Evolutionary conservation across 23 tunicate genomes (phyloP).

Genomic region (Trididemnum clinides): DNA sequence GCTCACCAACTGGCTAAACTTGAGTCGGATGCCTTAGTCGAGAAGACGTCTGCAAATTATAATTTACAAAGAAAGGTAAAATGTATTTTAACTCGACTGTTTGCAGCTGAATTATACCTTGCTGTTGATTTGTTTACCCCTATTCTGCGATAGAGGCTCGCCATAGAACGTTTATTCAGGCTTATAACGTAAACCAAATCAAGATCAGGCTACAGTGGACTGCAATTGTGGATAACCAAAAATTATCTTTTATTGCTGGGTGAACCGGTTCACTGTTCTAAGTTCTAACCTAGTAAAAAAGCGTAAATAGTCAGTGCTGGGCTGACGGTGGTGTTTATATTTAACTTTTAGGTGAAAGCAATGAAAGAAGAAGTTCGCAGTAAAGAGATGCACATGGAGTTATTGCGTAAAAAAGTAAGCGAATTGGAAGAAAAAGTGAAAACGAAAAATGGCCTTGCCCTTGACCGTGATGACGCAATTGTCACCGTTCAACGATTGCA

Average conservation of each 20-base stretch:
- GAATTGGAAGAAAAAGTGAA: conserved; percentile 69
- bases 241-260: too few species aligned
- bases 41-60: conserved; percentile 84
- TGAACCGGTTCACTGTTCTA: too few species aligned
- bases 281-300: too few species aligned
- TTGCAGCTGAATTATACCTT: too few species aligned
- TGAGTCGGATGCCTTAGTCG: conserved; percentile 84
- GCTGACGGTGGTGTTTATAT: neutral
- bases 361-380: conserved; percentile 82
- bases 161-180: too few species aligned
- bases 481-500: conserved; percentile 84
- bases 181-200: too few species aligned
- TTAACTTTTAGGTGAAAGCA: conserved; percentile 50
- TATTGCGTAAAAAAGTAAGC: conserved; percentile 77
- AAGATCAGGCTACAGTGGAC: too few species aligned
- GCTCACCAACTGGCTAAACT: conserved; percentile 82
- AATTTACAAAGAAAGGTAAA: conserved; percentile 74
- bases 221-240: too few species aligned
- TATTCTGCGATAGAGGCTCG: too few species aligned
- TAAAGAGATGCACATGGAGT: conserved; percentile 91
- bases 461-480: conserved; percentile 93
- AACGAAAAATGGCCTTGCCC: conserved; percentile 71
- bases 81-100: neutral
- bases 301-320: too few species aligned
- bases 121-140: too few species aligned